These are phyloP conservation scores for Leucophenga montana DNA, from an alignment of 2,888 invertebrate genomes.

Conservation along the genomic window DNA sequence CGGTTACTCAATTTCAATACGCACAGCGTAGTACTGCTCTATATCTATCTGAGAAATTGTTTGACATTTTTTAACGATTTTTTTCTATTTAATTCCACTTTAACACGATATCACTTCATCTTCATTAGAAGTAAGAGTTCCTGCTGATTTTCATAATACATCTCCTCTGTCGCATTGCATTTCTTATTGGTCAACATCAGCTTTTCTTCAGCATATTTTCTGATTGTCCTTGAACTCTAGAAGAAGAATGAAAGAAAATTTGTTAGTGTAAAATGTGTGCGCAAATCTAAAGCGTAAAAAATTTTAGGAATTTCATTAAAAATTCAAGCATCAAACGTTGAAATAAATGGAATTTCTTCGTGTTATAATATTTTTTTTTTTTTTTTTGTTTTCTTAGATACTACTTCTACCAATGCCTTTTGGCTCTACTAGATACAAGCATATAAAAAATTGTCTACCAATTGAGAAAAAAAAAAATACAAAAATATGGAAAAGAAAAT, in stretches of 20 bases:
- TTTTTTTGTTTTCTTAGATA: too few species aligned
- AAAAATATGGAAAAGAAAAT: background rate
- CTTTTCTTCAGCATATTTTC: conserved; percentile 32
- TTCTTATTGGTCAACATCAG: conserved; percentile 40
- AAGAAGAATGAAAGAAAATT: conserved; percentile 35
- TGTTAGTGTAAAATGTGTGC: too few species aligned
- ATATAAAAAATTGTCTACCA: background rate
- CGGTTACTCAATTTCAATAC: conserved; percentile 42
- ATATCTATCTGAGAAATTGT: conserved; percentile 57
- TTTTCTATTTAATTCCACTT: conserved; percentile 63
- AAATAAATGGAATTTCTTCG: conserved; percentile 62
- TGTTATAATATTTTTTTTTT: too few species aligned
- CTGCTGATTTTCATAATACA: conserved; percentile 28
- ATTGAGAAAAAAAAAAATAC: background rate
- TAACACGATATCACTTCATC: conserved; percentile 61
- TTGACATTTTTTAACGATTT: conserved; percentile 63
- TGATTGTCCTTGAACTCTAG: conserved; percentile 37
- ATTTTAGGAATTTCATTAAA: conserved; percentile 66
- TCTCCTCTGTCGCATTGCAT: background rate
- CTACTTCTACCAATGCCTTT: too few species aligned
- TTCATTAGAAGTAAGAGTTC: conserved; percentile 52
- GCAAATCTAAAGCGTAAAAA: conserved; percentile 56
- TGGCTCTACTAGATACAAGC: background rate
- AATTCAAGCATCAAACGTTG: conserved; percentile 63
- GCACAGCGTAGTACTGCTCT: background rate